Conservation (phyloP, 1,140 invertebrate genomes). For the Callitettix versicolor region DNA sequence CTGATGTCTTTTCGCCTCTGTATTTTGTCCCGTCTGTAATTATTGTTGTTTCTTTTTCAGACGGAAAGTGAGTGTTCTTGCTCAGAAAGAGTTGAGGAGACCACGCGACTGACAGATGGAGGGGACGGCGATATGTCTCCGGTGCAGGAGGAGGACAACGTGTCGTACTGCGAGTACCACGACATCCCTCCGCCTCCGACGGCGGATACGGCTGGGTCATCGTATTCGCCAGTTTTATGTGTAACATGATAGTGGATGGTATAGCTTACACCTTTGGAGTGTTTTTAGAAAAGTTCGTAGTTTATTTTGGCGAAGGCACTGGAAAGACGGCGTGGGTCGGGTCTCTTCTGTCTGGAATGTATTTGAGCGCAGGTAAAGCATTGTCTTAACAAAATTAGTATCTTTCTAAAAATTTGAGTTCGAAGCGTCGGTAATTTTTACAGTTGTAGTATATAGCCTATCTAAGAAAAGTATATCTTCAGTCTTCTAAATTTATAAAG, state of each 20-base stretch:
- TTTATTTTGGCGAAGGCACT: slow-evolving; percentile 73
- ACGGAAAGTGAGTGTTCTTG: slow-evolving; percentile 60
- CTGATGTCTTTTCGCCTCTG: no score
- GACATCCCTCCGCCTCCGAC: slow-evolving; percentile 74
- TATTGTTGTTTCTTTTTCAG: slow-evolving; percentile 43
- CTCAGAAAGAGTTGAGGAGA: slow-evolving; percentile 60
- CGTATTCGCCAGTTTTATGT: slow-evolving; percentile 91
- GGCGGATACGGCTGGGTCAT: slow-evolving; percentile 90
- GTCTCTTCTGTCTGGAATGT: slow-evolving; percentile 84
- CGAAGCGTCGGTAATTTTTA: no score
- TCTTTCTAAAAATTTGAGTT: no score
- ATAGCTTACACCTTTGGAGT: slow-evolving; percentile 90
- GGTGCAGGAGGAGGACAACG: slow-evolving; percentile 47
- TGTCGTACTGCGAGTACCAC: slow-evolving; percentile 57
- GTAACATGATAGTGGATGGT: slow-evolving; percentile 97
- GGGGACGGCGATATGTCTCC: slow-evolving; percentile 42
- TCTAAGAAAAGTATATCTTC: no score
- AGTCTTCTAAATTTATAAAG: no score
- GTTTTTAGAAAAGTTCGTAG: slow-evolving; percentile 71
- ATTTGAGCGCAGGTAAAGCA: slow-evolving; percentile 81
- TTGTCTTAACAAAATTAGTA: no score
- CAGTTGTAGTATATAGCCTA: no score
- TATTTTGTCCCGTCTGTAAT: no score
- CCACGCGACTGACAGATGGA: slow-evolving; percentile 55
- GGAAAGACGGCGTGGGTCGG: slow-evolving; percentile 89